Conservation (phyloP, 2,888 invertebrate species). For the Galeopsomyia nigrocyanea region DNA sequence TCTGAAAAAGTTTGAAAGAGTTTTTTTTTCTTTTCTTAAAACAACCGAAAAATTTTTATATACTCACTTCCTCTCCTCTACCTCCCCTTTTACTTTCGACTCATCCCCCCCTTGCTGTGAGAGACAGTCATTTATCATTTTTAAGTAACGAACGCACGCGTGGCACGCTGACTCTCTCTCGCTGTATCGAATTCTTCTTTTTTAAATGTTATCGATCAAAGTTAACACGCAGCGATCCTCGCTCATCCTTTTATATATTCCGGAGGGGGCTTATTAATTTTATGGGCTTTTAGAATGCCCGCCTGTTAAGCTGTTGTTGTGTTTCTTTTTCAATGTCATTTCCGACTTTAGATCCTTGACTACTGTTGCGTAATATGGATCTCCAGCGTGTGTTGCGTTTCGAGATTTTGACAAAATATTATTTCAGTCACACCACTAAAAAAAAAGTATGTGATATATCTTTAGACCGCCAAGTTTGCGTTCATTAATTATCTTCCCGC, state of each 20-base stretch:
- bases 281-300: constrained; percentile 22
- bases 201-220: constrained; percentile 40
- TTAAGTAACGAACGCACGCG: constrained; percentile 23
- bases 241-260: neutral
- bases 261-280: constrained; percentile 30
- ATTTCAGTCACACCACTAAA: too few species aligned
- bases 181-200: neutral
- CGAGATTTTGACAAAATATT: too few species aligned
- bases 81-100: neutral
- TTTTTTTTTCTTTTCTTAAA: too few species aligned
- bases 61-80: neutral
- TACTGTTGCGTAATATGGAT: too few species aligned
- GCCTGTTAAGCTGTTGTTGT: neutral
- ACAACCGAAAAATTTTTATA: neutral
- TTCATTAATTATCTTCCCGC: too few species aligned
- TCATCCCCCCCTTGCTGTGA: constrained; percentile 2
- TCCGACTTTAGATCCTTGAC: neutral
- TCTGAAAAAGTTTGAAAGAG: constrained; percentile 50
- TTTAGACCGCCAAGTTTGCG: too few species aligned
- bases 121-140: constrained; percentile 39
- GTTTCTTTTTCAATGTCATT: constrained; percentile 33
- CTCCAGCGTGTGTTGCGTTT: too few species aligned
- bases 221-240: neutral
- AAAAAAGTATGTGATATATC: too few species aligned
- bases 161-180: neutral